phyloP scores from a whole-genome alignment of 1,140 invertebrate species.

The Drosophila sturtevanti region DNA sequence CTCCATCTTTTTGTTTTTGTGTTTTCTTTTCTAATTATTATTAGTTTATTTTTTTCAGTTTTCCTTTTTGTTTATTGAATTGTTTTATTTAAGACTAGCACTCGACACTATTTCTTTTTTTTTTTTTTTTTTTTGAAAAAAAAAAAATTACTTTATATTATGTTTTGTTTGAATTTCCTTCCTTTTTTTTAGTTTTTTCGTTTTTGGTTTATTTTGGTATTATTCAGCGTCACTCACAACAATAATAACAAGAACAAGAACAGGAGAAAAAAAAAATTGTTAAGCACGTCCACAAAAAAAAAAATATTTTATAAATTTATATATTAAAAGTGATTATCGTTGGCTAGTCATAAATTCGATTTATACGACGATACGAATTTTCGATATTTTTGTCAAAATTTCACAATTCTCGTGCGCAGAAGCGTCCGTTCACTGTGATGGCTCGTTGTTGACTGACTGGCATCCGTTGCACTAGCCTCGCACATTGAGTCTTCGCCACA shows the following conservation, averaged over 20 bases:
- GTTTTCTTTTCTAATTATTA: not conserved
- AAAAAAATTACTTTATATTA: no score
- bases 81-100: not conserved
- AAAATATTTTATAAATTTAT: not conserved
- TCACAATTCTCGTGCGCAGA: conserved; percentile 21
- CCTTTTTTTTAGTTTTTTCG: conserved; percentile 26
- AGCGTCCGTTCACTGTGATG: conserved; percentile 66
- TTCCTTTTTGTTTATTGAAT: not conserved
- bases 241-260: conserved; percentile 56
- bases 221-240: conserved; percentile 31
- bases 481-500: conserved; percentile 33
- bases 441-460: conserved; percentile 63
- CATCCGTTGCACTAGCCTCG: conserved; percentile 18
- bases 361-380: conserved; percentile 9
- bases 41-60: no score
- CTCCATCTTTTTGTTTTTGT: conserved; percentile 44
- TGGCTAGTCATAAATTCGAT: conserved; percentile 54
- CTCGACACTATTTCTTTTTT: conserved; percentile 11
- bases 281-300: conserved; percentile 21
- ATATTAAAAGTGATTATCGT: conserved; percentile 28
- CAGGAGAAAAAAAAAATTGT: not conserved
- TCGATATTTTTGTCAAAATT: conserved; percentile 4
- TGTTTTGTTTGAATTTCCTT: conserved; percentile 9
- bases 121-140: conserved; percentile 25
- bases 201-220: not conserved